Percentiles rank a stretch among this genome's conserved stretches.
phyloP scores from a whole-genome alignment of 2,797 vertebrate genomes.

The Fistularia commersonii region DNA sequence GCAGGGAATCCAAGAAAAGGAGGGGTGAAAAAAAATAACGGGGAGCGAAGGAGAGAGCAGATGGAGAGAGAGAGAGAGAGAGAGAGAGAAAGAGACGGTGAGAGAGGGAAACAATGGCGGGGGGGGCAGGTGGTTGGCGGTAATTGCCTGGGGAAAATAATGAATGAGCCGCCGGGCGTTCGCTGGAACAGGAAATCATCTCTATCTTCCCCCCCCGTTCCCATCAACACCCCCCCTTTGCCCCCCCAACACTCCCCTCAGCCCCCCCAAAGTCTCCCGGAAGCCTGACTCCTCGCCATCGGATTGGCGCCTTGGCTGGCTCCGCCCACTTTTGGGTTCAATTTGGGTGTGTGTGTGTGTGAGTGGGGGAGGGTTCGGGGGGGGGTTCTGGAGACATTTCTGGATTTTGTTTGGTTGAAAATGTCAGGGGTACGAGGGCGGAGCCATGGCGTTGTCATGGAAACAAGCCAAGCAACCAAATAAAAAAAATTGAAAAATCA shows the following conservation, averaged over 20 bases:
- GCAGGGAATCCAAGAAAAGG: conserved; percentile 42
- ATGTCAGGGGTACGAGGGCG: no score
- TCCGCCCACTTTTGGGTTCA: no score
- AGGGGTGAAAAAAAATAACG: conserved; percentile 48
- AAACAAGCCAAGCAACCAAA: no score
- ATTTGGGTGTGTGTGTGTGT: no score
- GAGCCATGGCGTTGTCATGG: no score
- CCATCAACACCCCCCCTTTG: conserved; percentile 66
- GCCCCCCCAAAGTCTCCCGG: conserved; percentile 2
- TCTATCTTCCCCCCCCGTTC: conserved; percentile 65
- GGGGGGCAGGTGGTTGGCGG: conserved; percentile 81
- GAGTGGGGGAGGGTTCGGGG: no score
- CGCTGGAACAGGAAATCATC: conserved; percentile 81
- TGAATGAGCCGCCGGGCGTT: conserved; percentile 78
- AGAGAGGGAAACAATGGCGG: conserved; percentile 77
- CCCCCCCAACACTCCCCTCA: conserved; percentile 39
- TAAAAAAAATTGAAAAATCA: no score
- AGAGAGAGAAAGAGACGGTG: conserved; percentile 65
- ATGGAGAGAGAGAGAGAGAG: conserved; percentile 75
- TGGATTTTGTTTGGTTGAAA: no score
- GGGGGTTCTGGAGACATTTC: no score
- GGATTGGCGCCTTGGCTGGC: no score
- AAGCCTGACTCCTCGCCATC: conserved; percentile 47
- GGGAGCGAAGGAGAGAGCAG: conserved; percentile 48
- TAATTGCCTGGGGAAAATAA: conserved; percentile 85